Evolutionary conservation across 2,113 vertebrate species (phyloP).

Genomic region (Thunnus maccoyii): DNA sequence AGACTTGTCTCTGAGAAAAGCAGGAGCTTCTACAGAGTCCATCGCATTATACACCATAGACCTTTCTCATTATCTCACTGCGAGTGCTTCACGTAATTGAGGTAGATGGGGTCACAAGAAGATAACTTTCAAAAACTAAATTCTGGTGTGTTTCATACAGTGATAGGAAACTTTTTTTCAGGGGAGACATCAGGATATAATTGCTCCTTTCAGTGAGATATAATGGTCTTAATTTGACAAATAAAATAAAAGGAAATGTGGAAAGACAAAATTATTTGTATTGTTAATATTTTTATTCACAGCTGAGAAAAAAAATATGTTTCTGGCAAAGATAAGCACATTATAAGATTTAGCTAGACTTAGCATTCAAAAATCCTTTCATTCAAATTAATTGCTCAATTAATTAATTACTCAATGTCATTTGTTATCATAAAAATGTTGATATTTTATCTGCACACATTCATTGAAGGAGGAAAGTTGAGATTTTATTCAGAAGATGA

Average conservation of each 20-base stretch:
- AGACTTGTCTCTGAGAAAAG: background rate
- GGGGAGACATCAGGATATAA: background rate
- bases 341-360: no score
- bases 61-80: constrained; percentile 16
- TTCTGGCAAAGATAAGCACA: no score
- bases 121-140: no score
- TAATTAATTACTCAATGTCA: no score
- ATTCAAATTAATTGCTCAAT: no score
- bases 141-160: no score
- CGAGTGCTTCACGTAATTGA: background rate
- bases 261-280: no score
- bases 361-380: no score
- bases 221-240: background rate
- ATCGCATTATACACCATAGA: background rate
- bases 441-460: background rate
- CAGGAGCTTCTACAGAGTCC: background rate
- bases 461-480: background rate
- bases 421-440: no score
- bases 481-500: no score
- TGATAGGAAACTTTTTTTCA: background rate
- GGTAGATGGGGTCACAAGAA: background rate
- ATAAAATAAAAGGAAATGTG: background rate
- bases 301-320: no score
- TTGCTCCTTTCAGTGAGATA: background rate
- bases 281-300: no score